A percentile compares a stretch with the other conserved stretches of the same genome.
Conservation (phyloP, 2,797 vertebrate genomes). For the Enoplosus armatus region DNA sequence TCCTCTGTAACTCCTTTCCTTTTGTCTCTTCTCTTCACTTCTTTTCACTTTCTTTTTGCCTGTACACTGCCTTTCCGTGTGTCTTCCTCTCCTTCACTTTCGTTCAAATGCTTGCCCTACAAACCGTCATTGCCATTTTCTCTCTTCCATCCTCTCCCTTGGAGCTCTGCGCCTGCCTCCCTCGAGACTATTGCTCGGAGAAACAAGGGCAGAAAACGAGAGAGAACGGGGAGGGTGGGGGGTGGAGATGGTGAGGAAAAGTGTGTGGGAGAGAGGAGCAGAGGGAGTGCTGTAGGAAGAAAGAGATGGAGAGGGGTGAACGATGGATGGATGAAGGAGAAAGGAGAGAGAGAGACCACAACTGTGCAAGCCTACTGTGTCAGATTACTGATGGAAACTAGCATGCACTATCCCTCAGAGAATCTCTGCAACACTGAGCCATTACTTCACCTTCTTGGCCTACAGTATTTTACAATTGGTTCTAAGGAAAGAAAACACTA, state of each 20-base stretch:
- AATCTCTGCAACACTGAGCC: neutral
- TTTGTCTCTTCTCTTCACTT: slow-evolving; percentile 19
- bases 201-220: slow-evolving; percentile 74
- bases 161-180: slow-evolving; percentile 51
- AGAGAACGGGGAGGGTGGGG: slow-evolving; percentile 15
- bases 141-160: slow-evolving; percentile 67
- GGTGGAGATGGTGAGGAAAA: slow-evolving; percentile 25
- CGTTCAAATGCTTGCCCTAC: slow-evolving; percentile 64
- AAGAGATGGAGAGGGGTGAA: slow-evolving; percentile 2
- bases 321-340: slow-evolving; percentile 11
- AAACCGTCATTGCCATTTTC: slow-evolving; percentile 73
- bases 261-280: slow-evolving; percentile 20
- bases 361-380: neutral
- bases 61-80: neutral
- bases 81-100: slow-evolving; percentile 36
- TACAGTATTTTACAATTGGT: neutral
- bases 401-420: neutral
- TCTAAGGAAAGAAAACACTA: neutral
- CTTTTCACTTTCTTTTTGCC: slow-evolving; percentile 10
- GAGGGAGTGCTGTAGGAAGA: slow-evolving; percentile 12
- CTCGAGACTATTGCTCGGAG: slow-evolving; percentile 52
- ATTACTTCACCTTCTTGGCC: slow-evolving; percentile 1
- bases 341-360: neutral
- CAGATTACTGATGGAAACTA: slow-evolving; percentile 34
- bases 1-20: slow-evolving; percentile 17